Evolutionary conservation across 2,888 invertebrate species (phyloP).

Genomic region (Lymantria dispar): DNA sequence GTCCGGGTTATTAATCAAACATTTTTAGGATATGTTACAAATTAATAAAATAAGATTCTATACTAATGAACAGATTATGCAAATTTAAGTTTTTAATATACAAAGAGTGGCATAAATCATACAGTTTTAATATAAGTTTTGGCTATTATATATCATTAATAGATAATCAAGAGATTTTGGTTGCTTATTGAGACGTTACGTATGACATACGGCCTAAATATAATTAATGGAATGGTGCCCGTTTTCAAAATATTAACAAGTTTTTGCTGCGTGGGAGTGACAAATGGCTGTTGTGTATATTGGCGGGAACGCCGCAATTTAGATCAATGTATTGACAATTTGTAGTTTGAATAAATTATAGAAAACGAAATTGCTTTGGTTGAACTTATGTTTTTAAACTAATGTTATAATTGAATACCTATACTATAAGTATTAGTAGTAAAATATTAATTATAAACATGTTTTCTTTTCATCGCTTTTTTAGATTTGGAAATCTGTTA

Average conservation of each 20-base stretch:
- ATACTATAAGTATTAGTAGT: too few species aligned
- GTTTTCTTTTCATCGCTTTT: too few species aligned
- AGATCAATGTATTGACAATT: constrained; percentile 2
- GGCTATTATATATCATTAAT: constrained; percentile 48
- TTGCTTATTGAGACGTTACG: constrained; percentile 44
- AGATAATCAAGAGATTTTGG: constrained; percentile 42
- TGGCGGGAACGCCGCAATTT: constrained; percentile 11
- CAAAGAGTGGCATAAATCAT: constrained; percentile 44
- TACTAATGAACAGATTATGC: constrained; percentile 47
- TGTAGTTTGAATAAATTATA: not conserved
- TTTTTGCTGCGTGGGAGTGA: constrained; percentile 51
- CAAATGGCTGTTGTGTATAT: constrained; percentile 19
- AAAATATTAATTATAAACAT: too few species aligned
- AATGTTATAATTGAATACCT: too few species aligned
- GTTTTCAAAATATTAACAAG: constrained; percentile 44
- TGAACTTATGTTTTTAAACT: too few species aligned
- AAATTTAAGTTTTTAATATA: constrained; percentile 40
- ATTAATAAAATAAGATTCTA: constrained; percentile 32
- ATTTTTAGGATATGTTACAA: constrained; percentile 30
- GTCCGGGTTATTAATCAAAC: constrained; percentile 27
- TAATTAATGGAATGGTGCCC: constrained; percentile 43
- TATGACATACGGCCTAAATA: constrained; percentile 41
- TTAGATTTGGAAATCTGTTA: too few species aligned
- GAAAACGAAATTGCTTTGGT: not conserved
- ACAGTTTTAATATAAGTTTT: constrained; percentile 46